These are phyloP conservation scores for Camponotus vicinus DNA, from an alignment of 1,140 invertebrate genomes.

Conservation along the genomic window DNA sequence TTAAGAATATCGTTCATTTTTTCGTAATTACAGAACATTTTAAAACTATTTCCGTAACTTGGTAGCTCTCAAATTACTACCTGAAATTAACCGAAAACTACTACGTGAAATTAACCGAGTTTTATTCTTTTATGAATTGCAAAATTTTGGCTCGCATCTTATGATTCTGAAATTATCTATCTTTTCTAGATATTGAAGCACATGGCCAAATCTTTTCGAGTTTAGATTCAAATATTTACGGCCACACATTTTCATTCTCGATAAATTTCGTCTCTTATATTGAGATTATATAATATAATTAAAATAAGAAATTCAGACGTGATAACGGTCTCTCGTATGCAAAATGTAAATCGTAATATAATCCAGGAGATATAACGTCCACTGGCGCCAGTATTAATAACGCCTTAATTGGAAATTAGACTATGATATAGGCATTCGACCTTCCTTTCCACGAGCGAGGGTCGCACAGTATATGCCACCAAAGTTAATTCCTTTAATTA, in stretches of 20 bases:
- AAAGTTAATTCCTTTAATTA: constrained; percentile 56
- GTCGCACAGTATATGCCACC: constrained; percentile 16
- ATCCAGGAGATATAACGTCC: constrained; percentile 58
- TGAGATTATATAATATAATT: not conserved
- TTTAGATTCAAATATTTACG: not conserved
- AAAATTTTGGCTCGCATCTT: not conserved
- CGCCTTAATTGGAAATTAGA: constrained; percentile 73
- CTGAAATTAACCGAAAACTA: not conserved
- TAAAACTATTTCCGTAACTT: not conserved
- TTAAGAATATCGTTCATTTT: not conserved
- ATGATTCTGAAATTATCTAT: too few species aligned
- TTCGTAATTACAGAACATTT: not conserved
- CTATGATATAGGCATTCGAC: constrained; percentile 62
- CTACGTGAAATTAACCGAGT: not conserved
- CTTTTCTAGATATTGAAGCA: not conserved
- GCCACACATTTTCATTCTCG: not conserved
- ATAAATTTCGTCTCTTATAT: not conserved
- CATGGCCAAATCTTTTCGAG: not conserved
- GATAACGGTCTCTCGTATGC: not conserved
- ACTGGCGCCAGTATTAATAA: constrained; percentile 65
- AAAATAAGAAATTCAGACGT: constrained; percentile 13
- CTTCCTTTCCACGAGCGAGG: constrained; percentile 56
- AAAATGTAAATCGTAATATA: constrained; percentile 72
- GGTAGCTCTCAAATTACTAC: not conserved
- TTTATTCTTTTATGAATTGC: not conserved